Evolutionary conservation across 2,113 vertebrate species (phyloP), one percentile per base, ranked within the genome.

Genomic region (Megaptera novaeangliae): DNA sequence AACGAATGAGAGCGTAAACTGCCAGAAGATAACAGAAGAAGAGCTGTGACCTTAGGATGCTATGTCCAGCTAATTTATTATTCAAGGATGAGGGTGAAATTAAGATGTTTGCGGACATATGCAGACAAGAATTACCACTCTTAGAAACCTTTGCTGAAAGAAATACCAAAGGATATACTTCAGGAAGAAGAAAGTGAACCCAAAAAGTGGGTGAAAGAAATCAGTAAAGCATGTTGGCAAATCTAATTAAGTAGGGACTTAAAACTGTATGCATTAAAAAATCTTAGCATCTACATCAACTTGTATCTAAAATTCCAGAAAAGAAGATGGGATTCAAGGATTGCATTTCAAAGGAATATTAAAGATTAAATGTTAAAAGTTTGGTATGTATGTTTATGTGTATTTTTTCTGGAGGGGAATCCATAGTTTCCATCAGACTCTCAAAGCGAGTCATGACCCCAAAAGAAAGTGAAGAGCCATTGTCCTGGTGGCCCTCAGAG

Each of bases 1-100:
- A 11, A 5, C 59, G 21, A 11, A 5, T 0, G 11, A 21, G 39
- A 21, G 4, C 0, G 2, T 14, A 20, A 29, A 8, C 5, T 10
- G 25, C 11, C 39, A 0, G 59, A 64, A 61, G 27, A 14, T 18
- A 18, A n/a, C 27, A 3, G 59, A 63, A 80, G 23, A 25, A 25
- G 13, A 57, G 23, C 10, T 31, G 44, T n/a, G 82, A 69, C 20
- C 31, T 17, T 49, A 21, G 55, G 55, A 57, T 57, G 20, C 55
- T 57, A 8, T 21, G 55, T 57, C 55, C 20, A 21, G 17, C 55
- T 21, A 57, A 57, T 57, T 57, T 21, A 57, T 21, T 57, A 57
- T 57, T 57, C 55, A 21, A 52, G 52, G 52, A 52, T 52, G 52
- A 52, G 52, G 52, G 52, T 17, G 52, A 52, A 52, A 52, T 52